Conservation (phyloP, 2,888 invertebrate genomes). For the Rhagophthalmus giganteus region DNA sequence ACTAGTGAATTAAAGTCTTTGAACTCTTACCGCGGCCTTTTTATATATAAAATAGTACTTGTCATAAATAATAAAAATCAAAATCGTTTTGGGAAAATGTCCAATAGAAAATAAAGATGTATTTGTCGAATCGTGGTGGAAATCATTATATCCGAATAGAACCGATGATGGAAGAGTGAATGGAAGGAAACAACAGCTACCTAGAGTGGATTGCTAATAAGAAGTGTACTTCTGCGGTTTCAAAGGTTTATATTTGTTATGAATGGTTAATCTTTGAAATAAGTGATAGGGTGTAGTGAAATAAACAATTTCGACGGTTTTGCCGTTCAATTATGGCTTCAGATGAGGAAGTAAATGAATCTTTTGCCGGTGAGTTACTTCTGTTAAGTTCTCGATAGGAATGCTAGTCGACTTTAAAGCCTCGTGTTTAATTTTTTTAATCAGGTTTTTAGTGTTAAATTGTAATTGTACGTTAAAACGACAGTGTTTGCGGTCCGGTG, state of each 20-base stretch:
- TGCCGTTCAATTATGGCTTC: constrained; percentile 69
- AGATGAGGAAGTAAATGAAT: constrained; percentile 85
- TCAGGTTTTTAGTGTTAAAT: constrained; percentile 12
- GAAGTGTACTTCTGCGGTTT: constrained; percentile 33
- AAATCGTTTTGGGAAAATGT: no score
- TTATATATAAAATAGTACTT: no score
- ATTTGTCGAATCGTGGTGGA: constrained; percentile 9
- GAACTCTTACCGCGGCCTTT: no score
- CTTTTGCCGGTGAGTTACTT: constrained; percentile 76
- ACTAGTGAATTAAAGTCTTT: no score
- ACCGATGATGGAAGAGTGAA: constrained; percentile 26
- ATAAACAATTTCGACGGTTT: constrained; percentile 1
- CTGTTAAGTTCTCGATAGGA: constrained; percentile 45
- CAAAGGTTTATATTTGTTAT: constrained; percentile 32
- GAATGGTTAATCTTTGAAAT: constrained; percentile 23
- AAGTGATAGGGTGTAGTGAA: constrained; percentile 6
- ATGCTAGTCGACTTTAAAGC: constrained; percentile 46
- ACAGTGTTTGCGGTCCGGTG: not conserved
- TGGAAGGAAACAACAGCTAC: constrained; percentile 35
- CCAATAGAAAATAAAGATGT: no score
- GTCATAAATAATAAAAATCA: no score
- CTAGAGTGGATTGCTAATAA: constrained; percentile 30
- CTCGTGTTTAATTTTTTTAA: constrained; percentile 23
- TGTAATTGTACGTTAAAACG: not conserved
- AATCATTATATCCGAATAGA: not conserved